Evolutionary conservation across 2,113 vertebrate genomes (phyloP).

Genomic region (Damaliscus lunatus): DNA sequence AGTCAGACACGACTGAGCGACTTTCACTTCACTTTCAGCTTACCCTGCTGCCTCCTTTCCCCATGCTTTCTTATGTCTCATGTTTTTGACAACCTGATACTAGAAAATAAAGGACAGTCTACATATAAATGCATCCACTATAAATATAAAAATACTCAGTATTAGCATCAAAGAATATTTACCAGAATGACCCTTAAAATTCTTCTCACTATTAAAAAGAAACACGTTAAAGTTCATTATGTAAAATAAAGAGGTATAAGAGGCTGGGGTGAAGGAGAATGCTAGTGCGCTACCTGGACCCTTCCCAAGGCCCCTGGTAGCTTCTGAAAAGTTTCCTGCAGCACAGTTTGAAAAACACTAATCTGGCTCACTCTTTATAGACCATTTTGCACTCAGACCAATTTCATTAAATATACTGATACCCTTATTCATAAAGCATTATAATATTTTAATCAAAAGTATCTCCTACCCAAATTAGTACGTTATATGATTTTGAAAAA

Average conservation of each 20-base stretch:
- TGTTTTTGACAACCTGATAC: conserved; percentile 2
- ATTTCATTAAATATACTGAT: background rate
- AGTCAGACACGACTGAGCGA: background rate
- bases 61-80: background rate
- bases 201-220: background rate
- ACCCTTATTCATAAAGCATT: background rate
- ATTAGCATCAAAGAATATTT: background rate
- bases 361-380: background rate
- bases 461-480: background rate
- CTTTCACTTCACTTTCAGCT: background rate
- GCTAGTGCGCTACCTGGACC: background rate
- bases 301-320: background rate
- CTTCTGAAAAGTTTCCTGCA: background rate
- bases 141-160: background rate
- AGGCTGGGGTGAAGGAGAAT: background rate
- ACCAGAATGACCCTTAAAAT: background rate
- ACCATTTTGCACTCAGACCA: background rate
- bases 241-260: background rate
- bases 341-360: background rate
- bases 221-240: background rate
- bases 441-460: conserved; percentile 18
- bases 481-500: background rate
- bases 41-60: background rate
- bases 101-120: background rate
- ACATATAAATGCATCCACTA: background rate